Base-by-base conservation (phyloP, 37 sponge, comb jelly and placozoan genomes). In the Halisarca cf. caerulea region DNA sequence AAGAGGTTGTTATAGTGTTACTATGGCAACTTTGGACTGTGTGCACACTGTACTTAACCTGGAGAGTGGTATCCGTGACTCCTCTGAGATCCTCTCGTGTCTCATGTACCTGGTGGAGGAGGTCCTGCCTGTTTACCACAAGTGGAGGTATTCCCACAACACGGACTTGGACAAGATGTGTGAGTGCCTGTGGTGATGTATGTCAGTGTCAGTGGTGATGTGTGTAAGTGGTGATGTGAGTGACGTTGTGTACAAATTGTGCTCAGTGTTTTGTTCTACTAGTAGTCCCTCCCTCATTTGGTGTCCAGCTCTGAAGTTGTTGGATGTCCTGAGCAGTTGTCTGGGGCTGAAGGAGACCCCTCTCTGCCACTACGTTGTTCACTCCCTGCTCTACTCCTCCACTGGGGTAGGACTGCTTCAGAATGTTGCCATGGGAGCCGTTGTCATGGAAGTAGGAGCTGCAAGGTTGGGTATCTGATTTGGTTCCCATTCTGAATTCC, bases 21-120 rank as follows among this genome's bases (percentile, higher is more conserved):
- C 95, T 84, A 88, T 88, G 85, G 95, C 89, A 64, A 88, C 91
- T 71, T 44, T 94, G 51, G 89, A 88, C 58, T 82, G 91, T 25
- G 64, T 94, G 51, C 73, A 77, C 72, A 73, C 61, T 27, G 66
- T 38, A 21, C 39, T 88, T 5, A 25, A 32, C 17, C 38, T 43
- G 45, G 45, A 43, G 24, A 25, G 21, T 23, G 21, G 2, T 2
- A 21, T 74, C 38, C 21, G 80, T 4, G 38, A 58, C 59, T 80
- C 82, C 38, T 33, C 34, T 14, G 87, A 86, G 28, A 36, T 85
- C 83, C 86, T 90, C 61, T 86, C 92, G 38, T 84, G 85, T 53
- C 86, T 90, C 1, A 60, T 90, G 62, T 88, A 66, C 54, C 60
- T 88, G 35, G 69, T 90, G 78, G 58, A 86, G 36, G 94, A 90